Evolutionary conservation across 2,888 invertebrate genomes (phyloP).

Genomic region (Microctonus hyperodae): DNA sequence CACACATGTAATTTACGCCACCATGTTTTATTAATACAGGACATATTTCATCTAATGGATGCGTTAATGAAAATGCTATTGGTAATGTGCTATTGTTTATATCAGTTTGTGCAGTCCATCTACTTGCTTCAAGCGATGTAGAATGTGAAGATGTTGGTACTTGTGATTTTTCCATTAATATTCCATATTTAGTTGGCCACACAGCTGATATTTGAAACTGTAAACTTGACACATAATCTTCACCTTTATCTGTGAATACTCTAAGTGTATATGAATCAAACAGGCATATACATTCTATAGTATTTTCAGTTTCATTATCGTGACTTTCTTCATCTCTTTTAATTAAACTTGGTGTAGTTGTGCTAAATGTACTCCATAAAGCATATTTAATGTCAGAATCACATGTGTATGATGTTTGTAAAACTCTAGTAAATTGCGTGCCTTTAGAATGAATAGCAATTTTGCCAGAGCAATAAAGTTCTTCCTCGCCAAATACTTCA

Average conservation of each 20-base stretch:
- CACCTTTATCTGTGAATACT: conserved; percentile 80
- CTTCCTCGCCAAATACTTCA: conserved; percentile 74
- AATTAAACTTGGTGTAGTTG: conserved; percentile 63
- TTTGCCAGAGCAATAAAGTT: conserved; percentile 84
- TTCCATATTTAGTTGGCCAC: conserved; percentile 86
- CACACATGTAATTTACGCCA: conserved; percentile 63
- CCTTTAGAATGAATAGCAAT: conserved; percentile 71
- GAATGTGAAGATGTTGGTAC: conserved; percentile 48
- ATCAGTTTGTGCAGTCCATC: conserved; percentile 44
- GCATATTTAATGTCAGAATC: conserved; percentile 85
- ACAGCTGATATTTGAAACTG: conserved; percentile 80
- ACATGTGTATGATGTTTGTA: conserved; percentile 75
- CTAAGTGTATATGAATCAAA: conserved; percentile 79
- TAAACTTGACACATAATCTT: conserved; percentile 82
- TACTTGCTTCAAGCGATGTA: conserved; percentile 52
- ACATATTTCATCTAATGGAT: conserved; percentile 90
- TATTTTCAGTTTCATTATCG: conserved; percentile 65
- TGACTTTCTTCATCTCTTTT: conserved; percentile 65
- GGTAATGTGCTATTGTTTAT: conserved; percentile 66
- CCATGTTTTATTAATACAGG: conserved; percentile 80
- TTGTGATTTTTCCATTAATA: conserved; percentile 77
- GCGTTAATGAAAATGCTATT: conserved; percentile 83
- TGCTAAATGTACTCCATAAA: conserved; percentile 73
- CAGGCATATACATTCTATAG: conserved; percentile 74
- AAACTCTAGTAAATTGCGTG: conserved; percentile 47